Base-by-base conservation (phyloP, 2,888 invertebrate species). In the Lutraria lutraria region DNA sequence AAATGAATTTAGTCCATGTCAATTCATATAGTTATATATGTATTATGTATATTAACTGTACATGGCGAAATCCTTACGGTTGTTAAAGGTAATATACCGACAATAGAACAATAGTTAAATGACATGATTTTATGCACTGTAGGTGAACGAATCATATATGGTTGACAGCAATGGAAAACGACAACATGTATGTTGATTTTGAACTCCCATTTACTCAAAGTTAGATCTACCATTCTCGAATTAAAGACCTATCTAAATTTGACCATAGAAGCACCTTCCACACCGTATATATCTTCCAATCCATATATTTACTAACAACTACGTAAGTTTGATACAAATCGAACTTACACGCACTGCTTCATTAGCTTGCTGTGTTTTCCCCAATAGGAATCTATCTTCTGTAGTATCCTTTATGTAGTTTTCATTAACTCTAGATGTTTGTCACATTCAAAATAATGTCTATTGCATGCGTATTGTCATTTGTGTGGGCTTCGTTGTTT, bases 141-240 rank as follows among this genome's bases (percentile, higher is more conserved):
- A 83, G 85, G 85, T 85, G 85, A 85, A 85, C 52, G 56, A n/a
- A 72, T 76, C 54, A 76, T 31, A 53, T 79, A 56, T 54, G 85
- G 25, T 76, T 25, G 29, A 85, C 79, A 34, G 76, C 53, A 63
- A 43, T 56, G 85, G 85, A 85, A 72, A 85, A 25, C 68, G 29
- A 54, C 31, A 10, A 19, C 25, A 79, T 85, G 85, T 85, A 85
- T 53, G 85, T 85, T 25, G 54, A 63, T 21, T 85, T 85, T 85
- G 72, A 85, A 85, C 83, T 76, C 85, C 85, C 85, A 85, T 21
- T 79, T 85, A 79, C 34, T 76, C 85, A 76, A 56, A 85, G 79
- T 21, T 85, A 85, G 85, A 76, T 53, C 63, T 54, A n/a, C 76
- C 76, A 31, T 43, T 31, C 54, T 56, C 29, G 6, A 79, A 79